A percentile compares a stretch with the other conserved stretches of the same genome.
phyloP scores from a whole-genome alignment of 2,113 vertebrate genomes.

The Neolamprologus sp. region DNA sequence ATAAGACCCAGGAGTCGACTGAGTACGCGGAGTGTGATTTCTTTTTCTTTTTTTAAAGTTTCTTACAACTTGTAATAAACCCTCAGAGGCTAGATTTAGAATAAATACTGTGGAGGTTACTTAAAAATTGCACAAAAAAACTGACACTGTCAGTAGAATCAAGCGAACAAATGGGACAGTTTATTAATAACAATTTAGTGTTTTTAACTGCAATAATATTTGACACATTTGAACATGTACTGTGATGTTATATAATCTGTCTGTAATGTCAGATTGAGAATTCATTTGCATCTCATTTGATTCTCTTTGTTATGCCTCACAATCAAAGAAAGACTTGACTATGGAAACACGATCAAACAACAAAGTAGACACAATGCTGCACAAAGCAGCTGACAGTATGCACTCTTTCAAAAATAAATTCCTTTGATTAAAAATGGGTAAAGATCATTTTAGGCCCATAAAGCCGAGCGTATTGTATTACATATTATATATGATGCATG shows the following conservation, averaged over 20 bases:
- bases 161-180: not conserved
- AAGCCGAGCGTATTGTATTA: accelerated
- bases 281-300: not conserved
- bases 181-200: not conserved
- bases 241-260: not conserved
- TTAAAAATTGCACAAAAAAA: not conserved
- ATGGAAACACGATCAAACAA: not conserved
- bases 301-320: not conserved
- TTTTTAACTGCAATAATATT: not conserved
- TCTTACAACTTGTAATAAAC: not conserved
- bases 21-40: not conserved
- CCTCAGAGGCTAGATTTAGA: not conserved
- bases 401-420: not conserved
- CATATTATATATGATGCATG: not conserved
- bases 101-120: not conserved
- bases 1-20: not conserved
- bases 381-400: not conserved
- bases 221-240: not conserved
- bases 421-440: not conserved
- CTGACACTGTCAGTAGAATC: not conserved
- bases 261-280: not conserved
- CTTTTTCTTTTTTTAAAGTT: not conserved
- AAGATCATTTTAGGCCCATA: not conserved
- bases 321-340: not conserved
- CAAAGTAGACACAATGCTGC: not conserved